Conservation (phyloP, 2,113 vertebrate species). For the Azemiops feae region DNA sequence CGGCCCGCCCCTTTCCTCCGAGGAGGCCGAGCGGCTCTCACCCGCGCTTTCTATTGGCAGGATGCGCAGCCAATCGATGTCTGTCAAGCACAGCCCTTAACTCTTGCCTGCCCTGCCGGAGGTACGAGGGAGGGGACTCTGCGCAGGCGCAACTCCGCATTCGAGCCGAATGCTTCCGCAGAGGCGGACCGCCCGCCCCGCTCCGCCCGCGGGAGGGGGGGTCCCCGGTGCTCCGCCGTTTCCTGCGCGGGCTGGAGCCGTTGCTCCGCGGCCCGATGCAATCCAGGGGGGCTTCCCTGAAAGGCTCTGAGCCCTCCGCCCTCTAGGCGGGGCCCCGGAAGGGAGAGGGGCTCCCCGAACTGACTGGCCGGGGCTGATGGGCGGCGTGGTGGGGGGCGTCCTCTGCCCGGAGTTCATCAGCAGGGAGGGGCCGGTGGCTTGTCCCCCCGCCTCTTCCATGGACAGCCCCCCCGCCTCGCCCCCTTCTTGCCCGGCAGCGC, state of each 20-base stretch:
- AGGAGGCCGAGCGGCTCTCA: neutral
- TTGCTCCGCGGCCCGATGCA: neutral
- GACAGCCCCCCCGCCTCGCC: neutral
- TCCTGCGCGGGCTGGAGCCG: neutral
- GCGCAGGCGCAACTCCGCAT: neutral
- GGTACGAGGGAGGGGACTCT: neutral
- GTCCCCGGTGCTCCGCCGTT: neutral
- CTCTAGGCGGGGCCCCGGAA: neutral
- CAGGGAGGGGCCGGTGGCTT: neutral
- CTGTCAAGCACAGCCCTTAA: neutral
- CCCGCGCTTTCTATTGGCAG: neutral
- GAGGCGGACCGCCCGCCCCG: fast-evolving
- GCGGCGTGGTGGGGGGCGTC: neutral
- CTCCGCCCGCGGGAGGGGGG: no score
- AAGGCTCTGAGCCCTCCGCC: neutral
- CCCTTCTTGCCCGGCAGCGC: neutral
- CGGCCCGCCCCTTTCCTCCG: neutral
- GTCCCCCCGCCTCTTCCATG: neutral
- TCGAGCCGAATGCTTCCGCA: neutral
- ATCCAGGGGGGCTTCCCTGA: neutral
- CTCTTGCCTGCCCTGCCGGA: neutral
- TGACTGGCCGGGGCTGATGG: neutral
- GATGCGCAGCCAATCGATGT: neutral
- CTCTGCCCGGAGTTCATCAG: neutral
- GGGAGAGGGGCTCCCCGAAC: neutral